Percentiles rank a stretch among this genome's conserved stretches.
Evolutionary conservation across 2,888 invertebrate species (phyloP).

Genomic region (Ichneumon xanthorius): DNA sequence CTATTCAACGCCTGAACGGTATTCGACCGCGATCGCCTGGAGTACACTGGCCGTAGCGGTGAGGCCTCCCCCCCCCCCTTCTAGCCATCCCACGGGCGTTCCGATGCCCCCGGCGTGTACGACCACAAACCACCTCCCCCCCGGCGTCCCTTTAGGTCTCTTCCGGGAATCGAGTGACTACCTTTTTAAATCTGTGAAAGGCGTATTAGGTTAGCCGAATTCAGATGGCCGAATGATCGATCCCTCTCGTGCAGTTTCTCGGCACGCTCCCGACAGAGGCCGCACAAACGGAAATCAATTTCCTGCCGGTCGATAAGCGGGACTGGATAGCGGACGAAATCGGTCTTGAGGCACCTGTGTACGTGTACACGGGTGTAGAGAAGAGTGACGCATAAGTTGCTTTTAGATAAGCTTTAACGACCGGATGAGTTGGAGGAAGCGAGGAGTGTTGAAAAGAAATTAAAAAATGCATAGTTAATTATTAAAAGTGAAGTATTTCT

Average conservation of each 20-base stretch:
- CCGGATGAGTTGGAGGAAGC: too few species aligned
- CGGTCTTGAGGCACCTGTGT: slow-evolving; percentile 29
- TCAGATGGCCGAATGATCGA: not conserved
- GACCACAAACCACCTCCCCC: not conserved
- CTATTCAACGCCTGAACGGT: slow-evolving; percentile 66
- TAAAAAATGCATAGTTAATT: too few species aligned
- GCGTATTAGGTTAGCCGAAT: not conserved
- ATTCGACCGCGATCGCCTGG: slow-evolving; percentile 64
- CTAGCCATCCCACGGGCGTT: slow-evolving; percentile 19
- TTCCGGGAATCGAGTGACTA: slow-evolving; percentile 15
- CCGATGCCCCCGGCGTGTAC: slow-evolving; percentile 7
- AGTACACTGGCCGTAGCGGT: slow-evolving; percentile 38
- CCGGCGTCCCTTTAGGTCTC: not conserved
- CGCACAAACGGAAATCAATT: slow-evolving; percentile 61
- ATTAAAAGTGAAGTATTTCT: too few species aligned
- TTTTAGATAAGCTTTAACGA: too few species aligned
- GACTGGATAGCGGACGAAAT: slow-evolving; percentile 41
- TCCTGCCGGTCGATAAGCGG: slow-evolving; percentile 56
- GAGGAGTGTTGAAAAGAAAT: too few species aligned
- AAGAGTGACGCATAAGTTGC: too few species aligned
- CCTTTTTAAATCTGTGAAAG: slow-evolving; percentile 4
- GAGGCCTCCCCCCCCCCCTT: slow-evolving; percentile 2
- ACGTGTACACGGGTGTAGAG: not conserved
- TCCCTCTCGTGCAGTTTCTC: not conserved
- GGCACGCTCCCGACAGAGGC: not conserved